phyloP scores from a whole-genome alignment of 2,113 vertebrate genomes.

The Larimichthys crocea region DNA sequence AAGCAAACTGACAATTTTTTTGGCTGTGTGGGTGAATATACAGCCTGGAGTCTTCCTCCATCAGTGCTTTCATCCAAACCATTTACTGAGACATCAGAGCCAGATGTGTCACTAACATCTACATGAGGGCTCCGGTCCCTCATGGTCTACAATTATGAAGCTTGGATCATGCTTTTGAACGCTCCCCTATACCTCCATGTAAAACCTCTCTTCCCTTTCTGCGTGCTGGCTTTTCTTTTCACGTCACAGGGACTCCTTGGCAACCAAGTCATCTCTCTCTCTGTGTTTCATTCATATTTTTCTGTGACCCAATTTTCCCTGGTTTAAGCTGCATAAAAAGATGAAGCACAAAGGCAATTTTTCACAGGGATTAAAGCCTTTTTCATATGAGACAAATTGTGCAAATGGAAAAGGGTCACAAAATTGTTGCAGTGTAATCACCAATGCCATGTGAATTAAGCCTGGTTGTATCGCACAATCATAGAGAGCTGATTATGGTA shows the following conservation, averaged over 20 bases:
- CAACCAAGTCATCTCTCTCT: conserved; percentile 57
- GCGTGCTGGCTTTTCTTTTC: conserved; percentile 35
- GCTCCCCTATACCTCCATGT: conserved; percentile 29
- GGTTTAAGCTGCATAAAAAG: conserved; percentile 73
- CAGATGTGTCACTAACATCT: conserved; percentile 49
- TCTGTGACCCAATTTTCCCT: conserved; percentile 75
- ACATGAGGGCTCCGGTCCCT: conserved; percentile 10
- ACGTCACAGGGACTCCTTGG: conserved; percentile 69
- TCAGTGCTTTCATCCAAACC: conserved; percentile 16
- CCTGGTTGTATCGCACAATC: conserved; percentile 44
- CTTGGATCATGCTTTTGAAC: conserved; percentile 36
- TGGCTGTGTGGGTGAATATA: conserved; percentile 8
- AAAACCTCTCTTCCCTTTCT: conserved; percentile 37
- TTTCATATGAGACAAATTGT: conserved; percentile 69
- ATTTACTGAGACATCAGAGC: conserved; percentile 14
- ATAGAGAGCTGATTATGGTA: conserved; percentile 53
- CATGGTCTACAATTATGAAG: conserved; percentile 12
- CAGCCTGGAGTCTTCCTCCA: conserved; percentile 16
- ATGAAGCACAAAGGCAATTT: conserved; percentile 72
- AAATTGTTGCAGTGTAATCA: conserved; percentile 68
- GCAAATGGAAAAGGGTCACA: conserved; percentile 64
- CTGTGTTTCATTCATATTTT: conserved; percentile 78
- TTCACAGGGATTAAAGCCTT: conserved; percentile 70
- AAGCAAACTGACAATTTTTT: neutral
- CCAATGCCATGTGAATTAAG: conserved; percentile 44